Conservation (phyloP, 2,888 invertebrate species). For the Cataglyphis albicans region DNA sequence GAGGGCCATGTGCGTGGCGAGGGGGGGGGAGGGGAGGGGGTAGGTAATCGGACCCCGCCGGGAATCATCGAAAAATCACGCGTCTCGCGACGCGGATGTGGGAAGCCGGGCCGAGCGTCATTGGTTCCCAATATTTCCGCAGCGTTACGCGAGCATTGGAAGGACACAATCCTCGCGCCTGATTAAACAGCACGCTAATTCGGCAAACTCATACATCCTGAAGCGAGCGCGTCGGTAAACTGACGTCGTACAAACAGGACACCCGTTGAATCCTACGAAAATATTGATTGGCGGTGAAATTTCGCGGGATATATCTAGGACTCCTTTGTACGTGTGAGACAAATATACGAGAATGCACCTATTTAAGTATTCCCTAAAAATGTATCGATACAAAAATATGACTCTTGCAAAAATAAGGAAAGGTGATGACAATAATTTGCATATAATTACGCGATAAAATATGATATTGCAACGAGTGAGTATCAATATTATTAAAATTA, state of each 20-base stretch:
- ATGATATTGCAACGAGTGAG: neutral
- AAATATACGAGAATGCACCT: conserved; percentile 68
- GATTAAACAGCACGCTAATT: conserved; percentile 81
- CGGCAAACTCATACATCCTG: conserved; percentile 82
- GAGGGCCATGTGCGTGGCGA: conserved; percentile 12
- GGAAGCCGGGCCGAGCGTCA: conserved; percentile 45
- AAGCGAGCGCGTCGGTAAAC: conserved; percentile 78
- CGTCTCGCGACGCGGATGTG: conserved; percentile 49
- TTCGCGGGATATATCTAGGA: conserved; percentile 72
- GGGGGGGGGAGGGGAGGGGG: neutral
- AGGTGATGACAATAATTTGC: neutral
- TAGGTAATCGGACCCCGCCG: conserved; percentile 52
- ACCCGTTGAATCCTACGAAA: conserved; percentile 77
- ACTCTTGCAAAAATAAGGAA: neutral
- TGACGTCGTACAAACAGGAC: conserved; percentile 80
- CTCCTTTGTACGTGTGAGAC: conserved; percentile 75
- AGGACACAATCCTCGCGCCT: conserved; percentile 81
- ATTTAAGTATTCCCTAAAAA: conserved; percentile 66
- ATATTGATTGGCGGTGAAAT: conserved; percentile 77
- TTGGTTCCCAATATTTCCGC: conserved; percentile 76
- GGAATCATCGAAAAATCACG: conserved; percentile 69
- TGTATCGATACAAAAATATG: conserved; percentile 21
- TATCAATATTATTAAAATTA: neutral
- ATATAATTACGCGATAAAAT: neutral
- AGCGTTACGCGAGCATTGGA: conserved; percentile 72